A percentile compares a stretch with the other conserved stretches of the same genome.
Evolutionary conservation across 2,113 vertebrate genomes (phyloP).

Genomic region (Pogonocichla stellata): DNA sequence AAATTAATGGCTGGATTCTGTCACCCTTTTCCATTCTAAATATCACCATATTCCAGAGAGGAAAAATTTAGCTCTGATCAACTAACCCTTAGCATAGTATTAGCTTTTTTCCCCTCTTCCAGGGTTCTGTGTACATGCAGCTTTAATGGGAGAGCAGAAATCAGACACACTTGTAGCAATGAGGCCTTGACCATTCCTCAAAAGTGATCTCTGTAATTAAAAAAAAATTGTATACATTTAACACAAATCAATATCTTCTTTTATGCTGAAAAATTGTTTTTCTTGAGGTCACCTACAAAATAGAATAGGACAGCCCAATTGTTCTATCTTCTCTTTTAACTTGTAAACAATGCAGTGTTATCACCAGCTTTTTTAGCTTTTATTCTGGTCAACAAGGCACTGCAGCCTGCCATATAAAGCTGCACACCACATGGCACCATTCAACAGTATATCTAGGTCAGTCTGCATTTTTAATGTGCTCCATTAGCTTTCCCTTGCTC

Average conservation of each 20-base stretch:
- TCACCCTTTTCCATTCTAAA: neutral
- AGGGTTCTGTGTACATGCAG: neutral
- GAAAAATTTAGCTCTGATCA: neutral
- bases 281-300: neutral
- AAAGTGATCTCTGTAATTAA: neutral
- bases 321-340: neutral
- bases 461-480: slow-evolving; percentile 57
- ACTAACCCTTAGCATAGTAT: neutral
- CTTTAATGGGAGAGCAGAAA: neutral
- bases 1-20: neutral
- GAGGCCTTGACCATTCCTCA: neutral
- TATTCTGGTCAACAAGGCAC: neutral
- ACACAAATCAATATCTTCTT: neutral
- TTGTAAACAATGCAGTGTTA: neutral
- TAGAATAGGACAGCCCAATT: neutral
- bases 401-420: slow-evolving; percentile 18
- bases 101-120: neutral
- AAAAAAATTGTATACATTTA: neutral
- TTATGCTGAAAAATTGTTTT: neutral
- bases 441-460: slow-evolving; percentile 44
- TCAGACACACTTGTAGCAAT: neutral
- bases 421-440: slow-evolving; percentile 34
- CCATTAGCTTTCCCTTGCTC: slow-evolving; percentile 21
- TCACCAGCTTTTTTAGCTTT: neutral
- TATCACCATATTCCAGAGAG: neutral